These are phyloP conservation scores for Popillia japonica DNA, from an alignment of 1,140 invertebrate genomes.

Conservation along the genomic window DNA sequence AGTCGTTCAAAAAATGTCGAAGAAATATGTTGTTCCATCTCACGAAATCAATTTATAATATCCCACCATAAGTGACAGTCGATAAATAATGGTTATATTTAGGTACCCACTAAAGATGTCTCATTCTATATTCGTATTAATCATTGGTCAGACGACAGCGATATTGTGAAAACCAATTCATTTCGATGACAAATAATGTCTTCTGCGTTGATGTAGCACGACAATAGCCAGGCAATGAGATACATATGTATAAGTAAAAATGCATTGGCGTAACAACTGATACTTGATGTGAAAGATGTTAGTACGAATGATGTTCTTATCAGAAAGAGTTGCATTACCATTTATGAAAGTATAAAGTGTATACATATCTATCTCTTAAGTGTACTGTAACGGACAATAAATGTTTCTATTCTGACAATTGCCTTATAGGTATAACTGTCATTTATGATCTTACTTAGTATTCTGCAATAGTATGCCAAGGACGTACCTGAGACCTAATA, in stretches of 20 bases:
- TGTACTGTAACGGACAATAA: too few relatives aligned
- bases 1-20: too few relatives aligned
- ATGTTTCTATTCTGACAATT: too few relatives aligned
- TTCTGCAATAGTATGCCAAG: too few relatives aligned
- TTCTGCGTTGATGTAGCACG: conserved; percentile 3
- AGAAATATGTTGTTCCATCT: neutral
- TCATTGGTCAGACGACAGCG: neutral
- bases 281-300: too few relatives aligned
- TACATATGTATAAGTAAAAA: too few relatives aligned
- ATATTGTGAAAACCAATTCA: conserved; percentile 8
- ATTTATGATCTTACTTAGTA: too few relatives aligned
- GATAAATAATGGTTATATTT: neutral
- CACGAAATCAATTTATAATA: conserved; percentile 13
- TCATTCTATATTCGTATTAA: conserved; percentile 6
- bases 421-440: too few relatives aligned
- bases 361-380: neutral
- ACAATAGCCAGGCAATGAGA: neutral
- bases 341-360: neutral
- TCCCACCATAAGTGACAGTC: neutral
- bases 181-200: conserved; percentile 23
- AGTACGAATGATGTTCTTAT: too few relatives aligned
- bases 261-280: too few relatives aligned
- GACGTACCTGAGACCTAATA: too few relatives aligned
- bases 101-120: neutral
- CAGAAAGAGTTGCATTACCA: too few relatives aligned